Evolutionary conservation across 1,140 invertebrate species (phyloP), one percentile per base, ranked within the genome.

Genomic region (Bombus superbus): DNA sequence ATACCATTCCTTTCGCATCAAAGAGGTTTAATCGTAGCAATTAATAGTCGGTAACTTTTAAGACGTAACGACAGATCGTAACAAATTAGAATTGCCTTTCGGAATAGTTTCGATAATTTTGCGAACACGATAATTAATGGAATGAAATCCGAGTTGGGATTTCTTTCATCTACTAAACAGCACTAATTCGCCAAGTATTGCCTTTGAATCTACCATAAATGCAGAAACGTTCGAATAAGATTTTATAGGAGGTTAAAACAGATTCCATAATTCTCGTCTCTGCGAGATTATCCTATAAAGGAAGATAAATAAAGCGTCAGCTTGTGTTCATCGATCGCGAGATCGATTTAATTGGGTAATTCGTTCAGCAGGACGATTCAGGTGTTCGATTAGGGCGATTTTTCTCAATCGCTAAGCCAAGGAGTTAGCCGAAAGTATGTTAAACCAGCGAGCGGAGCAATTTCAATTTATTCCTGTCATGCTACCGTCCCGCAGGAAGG

Each of bases 401-500:
- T 80, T 80, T 69, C 42, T 79, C 66, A 44, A 59, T 68, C 71
- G 44, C 74, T 81, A 86, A 86, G 79, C 84, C 73, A 32, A 53
- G 42, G 78, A 59, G 59, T 75, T 74, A 79, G 71, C 32, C 66
- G 68, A 35, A 75, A 86, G 84, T 69, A 81, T 86, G 88, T 91
- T 88, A 84, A 86, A 87, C 71, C 64, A 82, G 77, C 77, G 73
- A 83, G 28, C 44, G 64, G 57, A 76, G 83, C 86, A 68, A 78
- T 91, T 91, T 89, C 88, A 89, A 92, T 91, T 92, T 91, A 91
- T 91, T 79, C 85, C 64, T 66, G 88, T 90, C 89, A 88, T 84
- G 85, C 87, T 90, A 66, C 64, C 83, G 77, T 42, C 40, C 76
- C 74, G 76, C 83, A 86, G 59, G 28, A 68, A 59, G 74, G 88